Percentiles rank a stretch among this genome's conserved stretches.
phyloP scores from a whole-genome alignment of 92 coral and sea anemone genomes.

The Epizoanthus illoricatus region DNA sequence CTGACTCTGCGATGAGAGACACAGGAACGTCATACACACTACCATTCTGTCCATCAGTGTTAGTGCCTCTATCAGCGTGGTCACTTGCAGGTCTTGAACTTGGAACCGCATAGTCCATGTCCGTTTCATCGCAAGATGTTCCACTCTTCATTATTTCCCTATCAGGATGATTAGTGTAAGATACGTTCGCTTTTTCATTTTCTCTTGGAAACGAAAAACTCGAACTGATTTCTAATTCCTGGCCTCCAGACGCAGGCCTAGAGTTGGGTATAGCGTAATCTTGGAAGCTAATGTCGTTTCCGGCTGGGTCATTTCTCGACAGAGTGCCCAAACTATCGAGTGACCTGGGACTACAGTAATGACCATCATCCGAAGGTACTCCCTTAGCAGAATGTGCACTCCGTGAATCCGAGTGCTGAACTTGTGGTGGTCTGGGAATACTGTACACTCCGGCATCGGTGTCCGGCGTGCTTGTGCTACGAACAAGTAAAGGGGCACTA shows the following conservation, averaged over 20 bases:
- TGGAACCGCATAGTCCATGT: slow-evolving; percentile 55
- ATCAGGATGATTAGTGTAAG: background rate
- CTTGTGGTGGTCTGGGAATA: slow-evolving; percentile 17
- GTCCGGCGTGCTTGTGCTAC: background rate
- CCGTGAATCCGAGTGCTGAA: slow-evolving; percentile 8
- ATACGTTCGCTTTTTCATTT: background rate
- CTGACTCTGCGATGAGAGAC: slow-evolving; percentile 14
- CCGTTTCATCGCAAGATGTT: slow-evolving; percentile 28
- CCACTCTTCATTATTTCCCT: background rate
- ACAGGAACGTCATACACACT: slow-evolving; percentile 50
- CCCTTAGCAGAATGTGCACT: background rate
- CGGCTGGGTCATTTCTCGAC: slow-evolving; percentile 16
- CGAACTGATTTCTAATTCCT: slow-evolving; percentile 22
- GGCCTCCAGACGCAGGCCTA: slow-evolving; percentile 29
- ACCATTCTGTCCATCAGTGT: background rate
- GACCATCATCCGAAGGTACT: slow-evolving; percentile 7
- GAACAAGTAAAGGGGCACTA: slow-evolving; percentile 33
- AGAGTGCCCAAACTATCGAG: slow-evolving; percentile 21
- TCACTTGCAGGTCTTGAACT: slow-evolving; percentile 46
- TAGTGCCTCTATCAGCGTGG: slow-evolving; percentile 12
- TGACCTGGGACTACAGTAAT: slow-evolving; percentile 31
- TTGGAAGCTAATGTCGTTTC: slow-evolving; percentile 10
- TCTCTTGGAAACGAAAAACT: slow-evolving; percentile 27
- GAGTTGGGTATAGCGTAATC: slow-evolving; percentile 34
- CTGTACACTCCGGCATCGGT: slow-evolving; percentile 30